A percentile compares a stretch with the other conserved stretches of the same genome.
Evolutionary conservation across 2,888 invertebrate genomes (phyloP).

Genomic region (Andrena praecox): DNA sequence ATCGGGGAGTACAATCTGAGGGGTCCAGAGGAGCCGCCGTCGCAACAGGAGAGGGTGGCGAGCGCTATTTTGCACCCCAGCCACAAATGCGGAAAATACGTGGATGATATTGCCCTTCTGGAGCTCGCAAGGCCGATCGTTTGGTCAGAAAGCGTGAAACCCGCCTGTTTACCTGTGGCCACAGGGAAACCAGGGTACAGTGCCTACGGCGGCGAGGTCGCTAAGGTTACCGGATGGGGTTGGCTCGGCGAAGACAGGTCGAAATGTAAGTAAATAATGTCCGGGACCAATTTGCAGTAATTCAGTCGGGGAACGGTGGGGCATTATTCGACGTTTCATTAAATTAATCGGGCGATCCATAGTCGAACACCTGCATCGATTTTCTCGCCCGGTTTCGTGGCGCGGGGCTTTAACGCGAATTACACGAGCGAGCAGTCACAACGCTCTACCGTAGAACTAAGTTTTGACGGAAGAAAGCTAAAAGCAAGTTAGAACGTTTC

Average conservation of each 20-base stretch:
- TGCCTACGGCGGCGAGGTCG: conserved; percentile 87
- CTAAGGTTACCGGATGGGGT: conserved; percentile 94
- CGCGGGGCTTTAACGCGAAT: background rate
- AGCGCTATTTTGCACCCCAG: conserved; percentile 90
- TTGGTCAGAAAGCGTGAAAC: conserved; percentile 90
- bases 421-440: conserved; percentile 1
- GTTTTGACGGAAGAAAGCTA: conserved; percentile 8
- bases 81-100: conserved; percentile 88
- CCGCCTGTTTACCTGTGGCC: conserved; percentile 91
- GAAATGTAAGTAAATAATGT: conserved; percentile 86
- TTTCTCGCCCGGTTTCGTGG: background rate
- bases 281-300: conserved; percentile 17
- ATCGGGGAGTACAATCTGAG: conserved; percentile 91
- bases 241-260: conserved; percentile 91
- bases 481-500: background rate
- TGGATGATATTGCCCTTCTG: conserved; percentile 91
- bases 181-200: conserved; percentile 85
- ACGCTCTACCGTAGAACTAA: background rate
- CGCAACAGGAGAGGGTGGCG: conserved; percentile 85
- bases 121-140: conserved; percentile 88
- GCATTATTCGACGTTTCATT: conserved; percentile 23
- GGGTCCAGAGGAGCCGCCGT: conserved; percentile 85
- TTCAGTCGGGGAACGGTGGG: background rate
- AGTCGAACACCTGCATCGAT: conserved; percentile 16
- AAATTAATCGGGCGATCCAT: conserved; percentile 32